A percentile compares a stretch with the other conserved stretches of the same genome.
These are phyloP conservation scores for Myotis lucifugus DNA, from an alignment of 2,113 vertebrate genomes.

Conservation along the genomic window DNA sequence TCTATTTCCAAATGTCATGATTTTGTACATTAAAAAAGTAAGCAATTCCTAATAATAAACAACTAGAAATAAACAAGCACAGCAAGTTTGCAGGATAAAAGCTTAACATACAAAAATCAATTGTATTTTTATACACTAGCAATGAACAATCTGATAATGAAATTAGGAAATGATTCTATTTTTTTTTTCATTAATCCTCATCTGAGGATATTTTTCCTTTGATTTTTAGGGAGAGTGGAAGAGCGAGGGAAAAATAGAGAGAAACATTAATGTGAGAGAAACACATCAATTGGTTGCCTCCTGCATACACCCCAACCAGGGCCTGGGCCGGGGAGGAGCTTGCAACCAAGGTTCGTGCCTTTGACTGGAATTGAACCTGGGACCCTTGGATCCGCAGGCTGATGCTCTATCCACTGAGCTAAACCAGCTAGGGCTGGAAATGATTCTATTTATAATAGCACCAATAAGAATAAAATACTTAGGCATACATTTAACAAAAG, in stretches of 20 bases:
- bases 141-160: neutral
- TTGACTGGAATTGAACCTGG: no score
- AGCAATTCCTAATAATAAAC: neutral
- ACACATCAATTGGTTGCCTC: no score
- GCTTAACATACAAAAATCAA: neutral
- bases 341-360: no score
- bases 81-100: neutral
- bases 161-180: constrained; percentile 30
- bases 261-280: no score
- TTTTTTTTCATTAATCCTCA: neutral
- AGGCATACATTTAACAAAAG: constrained; percentile 41
- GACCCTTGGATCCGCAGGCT: no score
- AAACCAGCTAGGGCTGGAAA: neutral
- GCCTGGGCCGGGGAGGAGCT: no score
- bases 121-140: neutral
- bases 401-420: no score
- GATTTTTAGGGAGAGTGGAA: no score
- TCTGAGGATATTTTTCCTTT: no score
- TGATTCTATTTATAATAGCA: constrained; percentile 5
- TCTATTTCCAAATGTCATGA: neutral
- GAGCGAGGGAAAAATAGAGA: no score
- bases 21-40: neutral
- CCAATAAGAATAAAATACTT: constrained; percentile 20
- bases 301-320: no score
- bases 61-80: constrained; percentile 18